A percentile compares a stretch with the other conserved stretches of the same genome.
Conservation (phyloP, 2,888 invertebrate genomes). For the Caprella mutica region DNA sequence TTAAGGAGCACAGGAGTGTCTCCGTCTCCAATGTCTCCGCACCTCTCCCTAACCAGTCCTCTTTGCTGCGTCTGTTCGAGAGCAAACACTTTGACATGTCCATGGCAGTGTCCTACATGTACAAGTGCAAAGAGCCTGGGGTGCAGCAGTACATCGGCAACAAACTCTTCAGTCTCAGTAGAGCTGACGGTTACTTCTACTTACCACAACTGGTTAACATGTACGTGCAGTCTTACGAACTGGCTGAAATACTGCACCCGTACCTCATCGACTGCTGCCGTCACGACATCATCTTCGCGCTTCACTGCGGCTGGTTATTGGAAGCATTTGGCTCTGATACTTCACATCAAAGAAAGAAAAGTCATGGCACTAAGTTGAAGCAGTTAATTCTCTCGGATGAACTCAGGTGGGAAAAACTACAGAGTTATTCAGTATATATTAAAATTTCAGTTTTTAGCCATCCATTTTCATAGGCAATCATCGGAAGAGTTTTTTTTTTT, state of each 20-base stretch:
- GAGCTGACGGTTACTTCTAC: conserved; percentile 90
- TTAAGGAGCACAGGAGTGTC: no score
- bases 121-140: conserved; percentile 95
- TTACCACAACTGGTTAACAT: conserved; percentile 94
- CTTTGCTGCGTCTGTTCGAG: conserved; percentile 79
- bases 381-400: conserved; percentile 63
- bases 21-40: conserved; percentile 9
- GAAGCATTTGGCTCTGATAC: conserved; percentile 81
- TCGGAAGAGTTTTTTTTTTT: no score
- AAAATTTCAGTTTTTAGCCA: no score
- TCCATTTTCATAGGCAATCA: no score
- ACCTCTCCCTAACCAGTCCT: conserved; percentile 42
- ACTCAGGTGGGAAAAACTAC: conserved; percentile 39
- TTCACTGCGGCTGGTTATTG: conserved; percentile 90
- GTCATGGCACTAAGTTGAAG: conserved; percentile 61
- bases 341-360: conserved; percentile 53
- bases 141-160: conserved; percentile 95
- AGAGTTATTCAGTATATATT: no score
- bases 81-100: conserved; percentile 96
- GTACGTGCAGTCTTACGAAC: conserved; percentile 96
- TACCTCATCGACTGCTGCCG: conserved; percentile 69
- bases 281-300: conserved; percentile 86
- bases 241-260: conserved; percentile 83
- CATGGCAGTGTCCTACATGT: conserved; percentile 95
- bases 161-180: conserved; percentile 88